phyloP scores from a whole-genome alignment of 2,888 invertebrate species.

The Amphimallon solstitiale region DNA sequence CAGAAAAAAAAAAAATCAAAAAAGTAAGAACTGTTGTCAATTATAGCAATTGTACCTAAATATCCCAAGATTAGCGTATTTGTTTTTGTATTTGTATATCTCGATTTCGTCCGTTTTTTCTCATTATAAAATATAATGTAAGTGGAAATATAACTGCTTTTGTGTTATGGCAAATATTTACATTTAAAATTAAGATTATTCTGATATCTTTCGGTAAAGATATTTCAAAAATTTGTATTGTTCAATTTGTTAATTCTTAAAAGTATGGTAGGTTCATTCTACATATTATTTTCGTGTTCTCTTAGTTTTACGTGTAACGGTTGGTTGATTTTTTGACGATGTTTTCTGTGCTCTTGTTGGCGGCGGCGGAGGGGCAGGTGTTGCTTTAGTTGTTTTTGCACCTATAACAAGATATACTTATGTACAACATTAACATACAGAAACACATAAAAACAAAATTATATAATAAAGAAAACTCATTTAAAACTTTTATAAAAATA shows the following conservation, averaged over 20 bases:
- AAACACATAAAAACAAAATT: too few relatives aligned
- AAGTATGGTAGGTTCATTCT: slow-evolving; percentile 8
- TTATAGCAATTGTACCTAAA: neutral
- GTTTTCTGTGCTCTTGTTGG: slow-evolving; percentile 18
- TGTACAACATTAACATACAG: too few relatives aligned
- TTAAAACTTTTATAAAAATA: too few relatives aligned
- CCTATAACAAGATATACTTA: slow-evolving; percentile 31
- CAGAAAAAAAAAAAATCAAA: neutral
- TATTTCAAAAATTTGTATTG: slow-evolving; percentile 35
- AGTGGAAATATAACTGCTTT: slow-evolving; percentile 6
- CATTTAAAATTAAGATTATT: slow-evolving; percentile 33
- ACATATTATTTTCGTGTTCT: slow-evolving; percentile 46
- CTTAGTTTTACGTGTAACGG: slow-evolving; percentile 43
- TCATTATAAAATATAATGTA: neutral
- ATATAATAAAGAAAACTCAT: too few relatives aligned
- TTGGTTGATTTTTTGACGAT: slow-evolving; percentile 20
- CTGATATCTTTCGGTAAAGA: slow-evolving; percentile 31
- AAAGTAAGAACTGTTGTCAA: too few relatives aligned
- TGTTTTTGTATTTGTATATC: neutral
- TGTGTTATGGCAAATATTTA: slow-evolving; percentile 37
- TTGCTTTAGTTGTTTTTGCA: slow-evolving; percentile 43
- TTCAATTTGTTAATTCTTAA: slow-evolving; percentile 33
- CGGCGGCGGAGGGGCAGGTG: slow-evolving; percentile 12
- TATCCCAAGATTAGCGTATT: neutral
- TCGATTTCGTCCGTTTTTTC: neutral